Evolutionary conservation across 2,888 invertebrate species (phyloP).

Genomic region (Himalopsyche japonica): DNA sequence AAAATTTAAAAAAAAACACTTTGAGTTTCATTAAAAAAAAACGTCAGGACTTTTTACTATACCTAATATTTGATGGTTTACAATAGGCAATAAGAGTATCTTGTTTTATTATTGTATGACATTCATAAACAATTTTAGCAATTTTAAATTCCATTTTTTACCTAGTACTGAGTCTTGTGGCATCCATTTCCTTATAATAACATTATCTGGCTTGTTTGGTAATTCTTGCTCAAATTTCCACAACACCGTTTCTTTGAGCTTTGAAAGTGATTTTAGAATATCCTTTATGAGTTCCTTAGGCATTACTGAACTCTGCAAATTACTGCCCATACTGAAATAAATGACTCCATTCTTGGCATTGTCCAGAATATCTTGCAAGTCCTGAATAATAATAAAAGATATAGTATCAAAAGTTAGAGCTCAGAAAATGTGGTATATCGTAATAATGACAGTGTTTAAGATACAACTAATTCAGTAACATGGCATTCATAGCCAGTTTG

Average conservation of each 20-base stretch:
- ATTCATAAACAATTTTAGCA: too few species aligned
- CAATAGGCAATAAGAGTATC: too few species aligned
- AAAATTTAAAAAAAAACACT: too few species aligned
- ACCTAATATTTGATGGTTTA: too few species aligned
- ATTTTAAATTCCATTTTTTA: constrained; percentile 40
- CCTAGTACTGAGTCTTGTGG: constrained; percentile 52
- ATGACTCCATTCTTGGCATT: constrained; percentile 53
- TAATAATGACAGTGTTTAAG: too few species aligned
- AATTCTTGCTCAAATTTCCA: constrained; percentile 53
- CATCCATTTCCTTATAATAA: constrained; percentile 52
- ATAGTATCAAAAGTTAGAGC: too few species aligned
- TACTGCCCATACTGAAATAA: constrained; percentile 58
- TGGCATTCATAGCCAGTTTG: too few species aligned
- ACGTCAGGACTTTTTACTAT: too few species aligned
- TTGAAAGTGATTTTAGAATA: constrained; percentile 50
- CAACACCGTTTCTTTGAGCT: constrained; percentile 54
- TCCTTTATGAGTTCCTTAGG: constrained; percentile 46
- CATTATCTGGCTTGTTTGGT: constrained; percentile 50
- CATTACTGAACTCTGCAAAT: constrained; percentile 48
- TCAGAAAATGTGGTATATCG: too few species aligned
- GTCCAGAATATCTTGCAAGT: constrained; percentile 51
- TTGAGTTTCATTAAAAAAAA: too few species aligned
- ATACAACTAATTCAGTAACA: constrained; percentile 35
- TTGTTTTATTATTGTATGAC: too few species aligned
- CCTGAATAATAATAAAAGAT: constrained; percentile 43